Evolutionary conservation across 1,140 invertebrate species (phyloP).

Genomic region (Galendromus occidentalis): DNA sequence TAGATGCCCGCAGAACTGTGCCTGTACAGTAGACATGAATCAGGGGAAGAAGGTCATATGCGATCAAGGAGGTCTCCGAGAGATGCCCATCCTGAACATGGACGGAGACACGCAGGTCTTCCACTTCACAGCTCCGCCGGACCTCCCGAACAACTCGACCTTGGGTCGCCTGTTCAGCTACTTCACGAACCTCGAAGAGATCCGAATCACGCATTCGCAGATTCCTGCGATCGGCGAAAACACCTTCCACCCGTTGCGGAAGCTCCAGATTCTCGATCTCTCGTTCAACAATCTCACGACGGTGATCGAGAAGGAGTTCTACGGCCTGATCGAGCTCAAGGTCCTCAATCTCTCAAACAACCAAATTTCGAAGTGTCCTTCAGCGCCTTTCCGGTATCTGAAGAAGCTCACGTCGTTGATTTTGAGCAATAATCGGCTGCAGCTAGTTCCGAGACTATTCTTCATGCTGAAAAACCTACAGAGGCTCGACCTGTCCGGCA

Average conservation of each 20-base stretch:
- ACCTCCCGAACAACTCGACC: slow-evolving; percentile 42
- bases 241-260: slow-evolving; percentile 51
- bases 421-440: slow-evolving; percentile 46
- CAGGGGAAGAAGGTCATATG: slow-evolving; percentile 29
- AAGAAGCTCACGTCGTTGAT: slow-evolving; percentile 40
- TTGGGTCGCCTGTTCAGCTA: slow-evolving; percentile 48
- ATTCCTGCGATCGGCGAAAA: slow-evolving; percentile 52
- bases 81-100: slow-evolving; percentile 38
- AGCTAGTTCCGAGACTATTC: slow-evolving; percentile 44
- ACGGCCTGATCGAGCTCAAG: slow-evolving; percentile 27
- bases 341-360: slow-evolving; percentile 33
- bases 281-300: slow-evolving; percentile 52
- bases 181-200: slow-evolving; percentile 44
- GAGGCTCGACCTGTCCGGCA: slow-evolving; percentile 47
- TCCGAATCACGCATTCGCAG: slow-evolving; percentile 50
- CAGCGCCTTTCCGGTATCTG: slow-evolving; percentile 48
- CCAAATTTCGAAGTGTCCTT: slow-evolving; percentile 33
- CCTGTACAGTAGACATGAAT: slow-evolving; percentile 24
- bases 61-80: slow-evolving; percentile 37
- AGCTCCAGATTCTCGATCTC: slow-evolving; percentile 45
- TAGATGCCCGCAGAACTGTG: slow-evolving; percentile 23
- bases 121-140: slow-evolving; percentile 42
- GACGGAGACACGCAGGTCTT: slow-evolving; percentile 42
- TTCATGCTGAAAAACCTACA: slow-evolving; percentile 42
- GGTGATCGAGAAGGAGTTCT: slow-evolving; percentile 32